Conservation (phyloP, 2,888 invertebrate genomes). For the Synergus itoensis region DNA sequence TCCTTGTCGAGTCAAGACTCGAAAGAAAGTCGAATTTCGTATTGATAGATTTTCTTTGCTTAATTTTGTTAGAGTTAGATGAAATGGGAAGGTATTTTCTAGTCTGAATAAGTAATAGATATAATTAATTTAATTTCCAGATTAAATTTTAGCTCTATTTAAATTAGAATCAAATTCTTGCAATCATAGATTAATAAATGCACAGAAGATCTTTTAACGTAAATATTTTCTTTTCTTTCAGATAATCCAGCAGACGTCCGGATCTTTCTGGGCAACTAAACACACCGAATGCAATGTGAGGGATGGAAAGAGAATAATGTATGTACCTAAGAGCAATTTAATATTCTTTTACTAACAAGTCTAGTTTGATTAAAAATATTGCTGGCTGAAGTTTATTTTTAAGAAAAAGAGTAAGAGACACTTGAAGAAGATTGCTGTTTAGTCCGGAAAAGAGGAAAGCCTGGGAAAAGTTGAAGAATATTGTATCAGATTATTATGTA, state of each 20-base stretch:
- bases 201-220: background rate
- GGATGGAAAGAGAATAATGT: background rate
- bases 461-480: background rate
- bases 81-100: background rate
- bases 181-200: background rate
- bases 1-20: background rate
- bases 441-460: background rate
- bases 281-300: background rate
- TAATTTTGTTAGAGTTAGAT: background rate
- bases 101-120: background rate
- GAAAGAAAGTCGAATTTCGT: background rate
- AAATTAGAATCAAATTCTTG: background rate
- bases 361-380: background rate
- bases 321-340: background rate
- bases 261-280: conserved; percentile 3
- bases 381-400: background rate
- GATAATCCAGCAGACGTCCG: background rate
- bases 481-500: background rate
- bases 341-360: no score
- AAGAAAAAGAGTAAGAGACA: background rate
- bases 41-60: background rate
- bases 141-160: background rate
- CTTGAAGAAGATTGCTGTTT: background rate
- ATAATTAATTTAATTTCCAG: background rate
- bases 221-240: background rate